phyloP scores from a whole-genome alignment of 2,113 vertebrate species.

The Pristiophorus japonicus region DNA sequence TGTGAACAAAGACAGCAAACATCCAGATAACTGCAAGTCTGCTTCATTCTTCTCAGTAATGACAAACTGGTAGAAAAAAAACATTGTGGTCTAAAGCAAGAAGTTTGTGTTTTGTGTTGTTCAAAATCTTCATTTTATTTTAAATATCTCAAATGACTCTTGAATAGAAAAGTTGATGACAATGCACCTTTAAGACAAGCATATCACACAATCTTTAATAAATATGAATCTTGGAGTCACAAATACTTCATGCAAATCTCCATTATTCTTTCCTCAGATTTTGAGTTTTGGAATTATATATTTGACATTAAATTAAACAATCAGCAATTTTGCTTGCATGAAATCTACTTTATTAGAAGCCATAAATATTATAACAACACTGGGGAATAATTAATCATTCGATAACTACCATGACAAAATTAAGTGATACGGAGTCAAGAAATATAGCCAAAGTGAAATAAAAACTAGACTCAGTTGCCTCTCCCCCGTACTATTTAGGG shows the following conservation, averaged over 20 bases:
- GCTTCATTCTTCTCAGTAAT: neutral
- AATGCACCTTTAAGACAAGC: neutral
- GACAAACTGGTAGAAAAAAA: neutral
- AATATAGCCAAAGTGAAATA: conserved; percentile 36
- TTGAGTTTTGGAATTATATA: conserved; percentile 3
- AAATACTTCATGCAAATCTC: conserved; percentile 23
- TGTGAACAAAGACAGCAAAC: neutral
- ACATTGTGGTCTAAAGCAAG: neutral
- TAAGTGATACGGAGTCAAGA: conserved; percentile 22
- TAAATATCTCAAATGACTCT: neutral
- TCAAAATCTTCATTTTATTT: neutral
- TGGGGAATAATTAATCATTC: conserved; percentile 32
- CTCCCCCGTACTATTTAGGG: conserved; percentile 27
- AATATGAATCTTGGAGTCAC: neutral
- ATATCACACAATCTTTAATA: neutral
- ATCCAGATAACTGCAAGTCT: neutral
- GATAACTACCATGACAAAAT: conserved; percentile 24
- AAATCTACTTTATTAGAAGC: conserved; percentile 33
- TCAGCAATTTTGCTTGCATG: conserved; percentile 29
- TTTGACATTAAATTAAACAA: conserved; percentile 35
- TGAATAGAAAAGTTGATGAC: neutral
- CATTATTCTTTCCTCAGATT: conserved; percentile 12
- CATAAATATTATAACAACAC: conserved; percentile 22
- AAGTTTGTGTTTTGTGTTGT: neutral
- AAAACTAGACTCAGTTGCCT: neutral